These are phyloP conservation scores for Acomys russatus DNA, from an alignment of 2,797 vertebrate genomes.

Conservation along the genomic window DNA sequence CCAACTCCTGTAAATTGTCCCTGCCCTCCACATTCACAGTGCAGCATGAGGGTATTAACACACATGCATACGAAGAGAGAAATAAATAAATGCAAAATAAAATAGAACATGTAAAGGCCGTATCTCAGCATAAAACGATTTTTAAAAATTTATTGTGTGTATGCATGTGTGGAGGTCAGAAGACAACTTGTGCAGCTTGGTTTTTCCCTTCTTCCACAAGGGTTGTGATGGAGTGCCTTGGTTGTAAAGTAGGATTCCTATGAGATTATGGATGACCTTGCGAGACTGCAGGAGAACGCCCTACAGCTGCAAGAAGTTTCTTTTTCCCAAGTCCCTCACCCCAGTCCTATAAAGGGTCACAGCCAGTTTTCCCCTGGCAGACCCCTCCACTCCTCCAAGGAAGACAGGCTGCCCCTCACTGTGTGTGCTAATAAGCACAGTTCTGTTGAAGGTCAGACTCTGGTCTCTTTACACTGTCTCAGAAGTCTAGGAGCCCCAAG, in stretches of 20 bases:
- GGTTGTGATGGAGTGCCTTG: background rate
- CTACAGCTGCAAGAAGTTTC: background rate
- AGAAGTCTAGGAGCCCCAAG: background rate
- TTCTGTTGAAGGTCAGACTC: background rate
- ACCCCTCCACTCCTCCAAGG: background rate
- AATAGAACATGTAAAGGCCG: constrained; percentile 15
- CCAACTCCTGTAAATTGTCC: background rate
- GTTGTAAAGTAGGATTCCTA: background rate
- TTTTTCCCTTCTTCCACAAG: background rate
- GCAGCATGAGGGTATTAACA: too few species aligned
- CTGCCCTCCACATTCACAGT: background rate
- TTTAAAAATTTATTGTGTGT: background rate
- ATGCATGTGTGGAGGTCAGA: background rate
- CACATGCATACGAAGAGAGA: background rate
- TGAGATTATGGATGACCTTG: background rate
- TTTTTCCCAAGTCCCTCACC: background rate
- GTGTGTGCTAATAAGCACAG: too few species aligned
- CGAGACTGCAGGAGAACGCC: background rate
- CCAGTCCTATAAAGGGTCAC: background rate
- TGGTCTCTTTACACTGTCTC: background rate
- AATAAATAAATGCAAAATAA: background rate
- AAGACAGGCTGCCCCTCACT: background rate
- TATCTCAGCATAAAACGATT: constrained; percentile 23
- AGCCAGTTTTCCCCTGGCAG: background rate
- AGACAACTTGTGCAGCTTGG: accelerated